phyloP scores from a whole-genome alignment of 2,888 invertebrate species.

The Philonicus albiceps region DNA sequence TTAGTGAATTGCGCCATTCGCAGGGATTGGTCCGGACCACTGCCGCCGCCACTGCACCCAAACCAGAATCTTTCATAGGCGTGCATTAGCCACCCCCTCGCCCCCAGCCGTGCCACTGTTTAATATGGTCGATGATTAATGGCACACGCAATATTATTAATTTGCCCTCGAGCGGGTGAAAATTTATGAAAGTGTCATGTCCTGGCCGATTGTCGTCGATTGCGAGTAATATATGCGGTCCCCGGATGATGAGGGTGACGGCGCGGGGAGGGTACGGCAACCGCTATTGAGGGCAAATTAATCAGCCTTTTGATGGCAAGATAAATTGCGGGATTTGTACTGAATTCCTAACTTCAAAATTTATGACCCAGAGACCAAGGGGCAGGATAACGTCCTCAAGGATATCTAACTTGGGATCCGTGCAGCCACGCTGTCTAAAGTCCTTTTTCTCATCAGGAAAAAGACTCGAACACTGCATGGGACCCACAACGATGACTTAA shows the following conservation, averaged over 20 bases:
- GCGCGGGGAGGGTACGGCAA: background rate
- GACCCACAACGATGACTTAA: background rate
- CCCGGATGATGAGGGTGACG: background rate
- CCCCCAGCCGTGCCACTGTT: background rate
- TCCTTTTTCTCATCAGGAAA: background rate
- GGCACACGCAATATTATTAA: constrained; percentile 45
- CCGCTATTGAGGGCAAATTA: background rate
- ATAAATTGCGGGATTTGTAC: constrained; percentile 24
- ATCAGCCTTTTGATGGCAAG: constrained; percentile 14
- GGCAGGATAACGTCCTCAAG: background rate
- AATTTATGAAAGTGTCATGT: constrained; percentile 44
- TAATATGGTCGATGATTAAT: constrained; percentile 46
- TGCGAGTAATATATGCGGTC: background rate
- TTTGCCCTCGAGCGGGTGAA: constrained; percentile 38
- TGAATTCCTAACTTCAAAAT: background rate
- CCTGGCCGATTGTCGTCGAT: constrained; percentile 18
- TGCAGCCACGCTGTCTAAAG: background rate
- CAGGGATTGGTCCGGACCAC: background rate
- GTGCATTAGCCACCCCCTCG: background rate
- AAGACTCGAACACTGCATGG: background rate
- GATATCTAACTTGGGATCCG: background rate
- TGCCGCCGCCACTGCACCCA: background rate
- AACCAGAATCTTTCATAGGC: background rate
- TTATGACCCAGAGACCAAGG: background rate
- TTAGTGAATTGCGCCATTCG: constrained; percentile 3